phyloP scores from a whole-genome alignment of 2,888 invertebrate species.

The Trissoscelio sp. region DNA sequence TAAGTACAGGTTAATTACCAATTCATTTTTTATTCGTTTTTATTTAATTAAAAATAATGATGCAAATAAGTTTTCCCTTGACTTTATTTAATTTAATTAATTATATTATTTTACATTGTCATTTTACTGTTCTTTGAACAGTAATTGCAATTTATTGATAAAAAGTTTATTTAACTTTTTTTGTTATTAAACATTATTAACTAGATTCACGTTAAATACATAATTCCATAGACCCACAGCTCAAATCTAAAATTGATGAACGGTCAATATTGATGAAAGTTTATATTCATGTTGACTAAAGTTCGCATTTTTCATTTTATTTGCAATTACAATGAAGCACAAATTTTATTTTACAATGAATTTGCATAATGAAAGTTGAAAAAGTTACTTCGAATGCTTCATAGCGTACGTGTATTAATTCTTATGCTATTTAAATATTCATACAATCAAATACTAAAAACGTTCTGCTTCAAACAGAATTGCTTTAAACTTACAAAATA shows the following conservation, averaged over 20 bases:
- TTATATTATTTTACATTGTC: too few species aligned
- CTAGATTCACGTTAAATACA: too few species aligned
- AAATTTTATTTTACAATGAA: slow-evolving; percentile 35
- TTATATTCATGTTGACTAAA: slow-evolving; percentile 36
- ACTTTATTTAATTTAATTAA: too few species aligned
- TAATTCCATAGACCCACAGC: not conserved
- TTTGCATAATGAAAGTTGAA: slow-evolving; percentile 46
- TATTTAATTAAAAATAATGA: too few species aligned
- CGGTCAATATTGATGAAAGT: slow-evolving; percentile 31
- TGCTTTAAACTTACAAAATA: slow-evolving; percentile 5
- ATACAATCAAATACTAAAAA: slow-evolving; percentile 30
- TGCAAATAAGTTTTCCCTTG: too few species aligned
- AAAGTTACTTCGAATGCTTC: slow-evolving; percentile 34
- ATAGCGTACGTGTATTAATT: slow-evolving; percentile 29
- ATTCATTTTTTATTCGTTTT: too few species aligned
- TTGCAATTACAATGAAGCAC: slow-evolving; percentile 40
- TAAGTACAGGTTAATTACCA: not conserved
- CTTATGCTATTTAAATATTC: slow-evolving; percentile 34
- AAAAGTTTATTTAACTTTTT: too few species aligned
- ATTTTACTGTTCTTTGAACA: too few species aligned
- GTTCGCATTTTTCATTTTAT: slow-evolving; percentile 32
- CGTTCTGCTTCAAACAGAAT: not conserved
- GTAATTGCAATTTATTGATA: too few species aligned
- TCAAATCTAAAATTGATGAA: slow-evolving; percentile 29
- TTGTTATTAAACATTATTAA: too few species aligned